These are phyloP conservation scores for Sturnira hondurensis DNA, from an alignment of 2,113 vertebrate species.

Conservation along the genomic window DNA sequence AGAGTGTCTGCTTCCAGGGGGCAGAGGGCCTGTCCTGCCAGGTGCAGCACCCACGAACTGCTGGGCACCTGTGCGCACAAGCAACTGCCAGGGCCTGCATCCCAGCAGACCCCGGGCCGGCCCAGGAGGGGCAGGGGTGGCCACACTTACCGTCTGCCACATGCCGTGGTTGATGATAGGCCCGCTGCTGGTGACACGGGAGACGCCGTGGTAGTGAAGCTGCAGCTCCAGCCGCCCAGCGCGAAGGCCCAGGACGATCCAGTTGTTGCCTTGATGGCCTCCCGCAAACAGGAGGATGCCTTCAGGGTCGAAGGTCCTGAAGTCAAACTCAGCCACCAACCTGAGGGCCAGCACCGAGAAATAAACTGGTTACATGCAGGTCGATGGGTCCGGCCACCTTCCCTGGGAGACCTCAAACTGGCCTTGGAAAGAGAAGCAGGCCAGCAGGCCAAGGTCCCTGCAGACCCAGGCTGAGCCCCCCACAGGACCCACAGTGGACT, in stretches of 20 bases:
- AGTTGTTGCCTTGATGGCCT: conserved; percentile 90
- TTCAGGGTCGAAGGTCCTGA: conserved; percentile 94
- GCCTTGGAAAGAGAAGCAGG: neutral
- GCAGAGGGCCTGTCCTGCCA: neutral
- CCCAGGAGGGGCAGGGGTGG: neutral
- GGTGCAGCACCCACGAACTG: no score
- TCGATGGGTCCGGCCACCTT: conserved; percentile 47
- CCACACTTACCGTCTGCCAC: conserved; percentile 91
- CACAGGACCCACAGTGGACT: neutral
- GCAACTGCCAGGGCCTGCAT: neutral
- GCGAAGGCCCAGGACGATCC: conserved; percentile 93
- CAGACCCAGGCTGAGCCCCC: no score
- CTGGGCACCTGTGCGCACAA: fast-evolving
- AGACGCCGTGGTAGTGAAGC: conserved; percentile 87
- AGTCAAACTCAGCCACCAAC: conserved; percentile 94
- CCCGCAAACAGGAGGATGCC: conserved; percentile 97
- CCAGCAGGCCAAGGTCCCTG: neutral
- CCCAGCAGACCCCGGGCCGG: neutral
- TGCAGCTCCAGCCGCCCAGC: conserved; percentile 93
- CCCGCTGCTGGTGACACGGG: conserved; percentile 92
- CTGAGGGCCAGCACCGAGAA: conserved; percentile 74
- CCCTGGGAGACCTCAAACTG: conserved; percentile 63
- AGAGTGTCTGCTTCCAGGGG: no score
- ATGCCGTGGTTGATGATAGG: conserved; percentile 90
- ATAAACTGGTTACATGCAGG: conserved; percentile 67